Evolutionary conservation across 1,140 invertebrate genomes (phyloP), one percentile per base, ranked within the genome.

Genomic region (Gerris buenoi): DNA sequence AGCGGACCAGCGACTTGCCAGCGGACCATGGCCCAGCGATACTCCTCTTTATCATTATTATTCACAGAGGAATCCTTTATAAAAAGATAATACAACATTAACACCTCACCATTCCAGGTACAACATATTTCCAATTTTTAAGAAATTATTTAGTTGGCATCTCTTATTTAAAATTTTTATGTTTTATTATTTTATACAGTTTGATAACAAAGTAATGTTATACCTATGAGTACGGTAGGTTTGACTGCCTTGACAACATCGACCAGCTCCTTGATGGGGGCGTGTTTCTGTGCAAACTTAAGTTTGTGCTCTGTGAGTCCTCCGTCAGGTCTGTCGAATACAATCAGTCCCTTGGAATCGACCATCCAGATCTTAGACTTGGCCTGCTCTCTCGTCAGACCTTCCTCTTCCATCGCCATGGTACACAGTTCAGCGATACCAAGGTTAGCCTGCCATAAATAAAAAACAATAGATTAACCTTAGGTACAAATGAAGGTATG

Each of bases 391-490:
- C 86, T 82, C 0, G 80, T 77, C 0, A 86, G 76, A 1, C 93
- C 93, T 77, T 93, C 89, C 13, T 84, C 83, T 68, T 84, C 80
- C 89, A 98, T 93, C 1, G 92, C 88, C 83, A 90, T 90, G 0
- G 91, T 83, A 72, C 92, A 89, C 15, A 97, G 75, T 71, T 85
- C 80, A 0, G 94, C 94, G 72, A 95, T 95, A 64, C 95, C 93
- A 23, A 94, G 76, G 0, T 89, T 85, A 3, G 91, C 90, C 86
- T 88, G 46, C 46, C n/a, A n/a, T 10, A 18, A 46, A 46, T 46
- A 46, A 46, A 46, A 46, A 46, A 18, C 18, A 46, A 18, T 46
- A 10, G 33, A n/a, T n/a, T n/a, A n/a, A n/a, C n/a, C n/a, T n/a
- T n/a, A n/a, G n/a, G n/a, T n/a, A n/a, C n/a, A n/a, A n/a, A n/a